Evolutionary conservation across 2,113 vertebrate genomes (phyloP), one percentile per base, ranked within the genome.

Genomic region (Macquaria australasica): DNA sequence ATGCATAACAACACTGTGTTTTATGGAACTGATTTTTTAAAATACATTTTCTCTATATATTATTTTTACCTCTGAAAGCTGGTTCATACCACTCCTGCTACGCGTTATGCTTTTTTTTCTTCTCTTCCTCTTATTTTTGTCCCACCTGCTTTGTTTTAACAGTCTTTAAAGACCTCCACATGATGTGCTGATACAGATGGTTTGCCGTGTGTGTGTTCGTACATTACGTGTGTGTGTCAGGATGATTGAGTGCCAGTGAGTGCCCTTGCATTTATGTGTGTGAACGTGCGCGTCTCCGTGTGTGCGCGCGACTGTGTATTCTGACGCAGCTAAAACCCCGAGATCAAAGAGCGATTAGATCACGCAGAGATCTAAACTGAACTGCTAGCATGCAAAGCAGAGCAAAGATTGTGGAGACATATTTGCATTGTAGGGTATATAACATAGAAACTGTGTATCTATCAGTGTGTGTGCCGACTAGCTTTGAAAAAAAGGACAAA

Each of bases 291-390:
- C 25, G 83, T 53, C 5, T 37, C 3, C 10, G 66, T 34, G 67
- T 43, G 31, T n/a, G 16, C 41, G 73, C 39, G 39, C 39, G 7
- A 39, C 21, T 69, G 81, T 56, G 31, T 50, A 74, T 75, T 84
- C 87, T 86, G 87, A 89, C 5, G 21, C 81, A 83, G 90, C 79
- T 74, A 81, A 88, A 85, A 79, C 23, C 23, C 74, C 23, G 51
- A 87, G 75, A 89, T 91, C 88, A 84, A 67, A 89, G 56, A 68
- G 34, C 1, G 81, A 91, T 89, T 73, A 74, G 74, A 89, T 82
- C 81, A 73, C 45, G 62, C 67, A n/a, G 10, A 55, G 66, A 89
- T 88, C 79, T 64, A 68, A 93, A 88, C 83, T 84, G 10, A 87
- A 82, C 71, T 87, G 53, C 18, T 3, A 39, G 77, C 85, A 86